Conservation (phyloP, 30 jellyfish, hydroid and myxozoan species). For the Pelagia noctiluca region DNA sequence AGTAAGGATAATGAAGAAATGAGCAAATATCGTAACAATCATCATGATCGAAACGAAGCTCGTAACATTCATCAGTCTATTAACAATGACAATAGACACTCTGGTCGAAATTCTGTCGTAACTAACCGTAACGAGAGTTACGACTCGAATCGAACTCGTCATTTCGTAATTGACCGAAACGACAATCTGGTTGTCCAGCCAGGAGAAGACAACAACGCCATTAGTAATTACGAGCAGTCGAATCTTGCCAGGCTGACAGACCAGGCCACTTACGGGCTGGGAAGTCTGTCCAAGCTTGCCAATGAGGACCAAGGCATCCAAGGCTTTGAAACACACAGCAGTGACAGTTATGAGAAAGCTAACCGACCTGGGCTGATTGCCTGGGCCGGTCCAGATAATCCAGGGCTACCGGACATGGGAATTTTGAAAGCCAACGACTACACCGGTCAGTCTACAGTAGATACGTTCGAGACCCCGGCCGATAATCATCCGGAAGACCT, state of each 20-base stretch:
- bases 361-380: constrained; percentile 59
- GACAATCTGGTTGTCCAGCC: constrained; percentile 56
- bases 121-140: neutral
- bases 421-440: constrained; percentile 40
- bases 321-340: constrained; percentile 38
- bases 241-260: constrained; percentile 39
- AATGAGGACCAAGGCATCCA: constrained; percentile 40
- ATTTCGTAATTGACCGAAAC: constrained; percentile 57
- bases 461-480: constrained; percentile 30
- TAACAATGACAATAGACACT: too few relatives aligned
- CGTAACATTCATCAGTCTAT: too few relatives aligned
- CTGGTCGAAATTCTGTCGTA: neutral
- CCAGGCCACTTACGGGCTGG: constrained; percentile 56
- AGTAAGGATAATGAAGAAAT: too few relatives aligned
- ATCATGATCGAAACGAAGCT: too few relatives aligned
- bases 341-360: constrained; percentile 21
- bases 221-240: constrained; percentile 40
- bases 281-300: constrained; percentile 28
- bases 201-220: constrained; percentile 49
- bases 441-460: constrained; percentile 58
- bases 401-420: constrained; percentile 58
- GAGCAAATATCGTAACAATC: too few relatives aligned
- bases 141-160: constrained; percentile 64
- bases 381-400: constrained; percentile 68
- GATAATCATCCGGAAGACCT: neutral